Evolutionary conservation across 2,797 vertebrate genomes (phyloP).

Genomic region (Loriculus beryllinus): DNA sequence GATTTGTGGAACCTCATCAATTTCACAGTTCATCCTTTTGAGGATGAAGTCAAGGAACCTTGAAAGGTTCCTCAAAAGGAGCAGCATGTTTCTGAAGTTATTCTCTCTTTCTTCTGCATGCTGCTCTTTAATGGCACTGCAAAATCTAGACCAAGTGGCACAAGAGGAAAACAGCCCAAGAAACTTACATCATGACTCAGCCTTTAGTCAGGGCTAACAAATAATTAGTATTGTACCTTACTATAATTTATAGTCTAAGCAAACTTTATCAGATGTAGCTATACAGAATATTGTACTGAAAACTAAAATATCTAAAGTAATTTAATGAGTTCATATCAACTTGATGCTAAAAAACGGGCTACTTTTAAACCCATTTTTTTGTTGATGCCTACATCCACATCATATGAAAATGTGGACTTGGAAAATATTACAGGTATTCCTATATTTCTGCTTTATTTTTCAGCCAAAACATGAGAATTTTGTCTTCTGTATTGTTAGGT

Average conservation of each 20-base stretch:
- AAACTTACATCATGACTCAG: not conserved
- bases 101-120: not conserved
- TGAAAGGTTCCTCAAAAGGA: not conserved
- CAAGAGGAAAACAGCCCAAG: not conserved
- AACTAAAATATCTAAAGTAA: not conserved
- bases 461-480: not conserved
- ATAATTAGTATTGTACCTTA: not conserved
- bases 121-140: not conserved
- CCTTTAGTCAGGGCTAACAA: not conserved
- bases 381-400: not conserved
- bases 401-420: not conserved
- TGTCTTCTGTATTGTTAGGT: not conserved
- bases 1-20: not conserved
- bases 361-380: not conserved
- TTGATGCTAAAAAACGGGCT: not conserved
- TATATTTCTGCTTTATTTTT: not conserved
- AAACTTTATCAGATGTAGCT: not conserved
- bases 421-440: not conserved
- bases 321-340: not conserved
- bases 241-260: not conserved
- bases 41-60: too few species aligned
- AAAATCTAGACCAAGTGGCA: not conserved
- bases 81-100: not conserved
- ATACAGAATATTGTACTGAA: not conserved
- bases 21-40: not conserved